Conservation (phyloP, 2,113 vertebrate species). For the Eolophus roseicapilla region DNA sequence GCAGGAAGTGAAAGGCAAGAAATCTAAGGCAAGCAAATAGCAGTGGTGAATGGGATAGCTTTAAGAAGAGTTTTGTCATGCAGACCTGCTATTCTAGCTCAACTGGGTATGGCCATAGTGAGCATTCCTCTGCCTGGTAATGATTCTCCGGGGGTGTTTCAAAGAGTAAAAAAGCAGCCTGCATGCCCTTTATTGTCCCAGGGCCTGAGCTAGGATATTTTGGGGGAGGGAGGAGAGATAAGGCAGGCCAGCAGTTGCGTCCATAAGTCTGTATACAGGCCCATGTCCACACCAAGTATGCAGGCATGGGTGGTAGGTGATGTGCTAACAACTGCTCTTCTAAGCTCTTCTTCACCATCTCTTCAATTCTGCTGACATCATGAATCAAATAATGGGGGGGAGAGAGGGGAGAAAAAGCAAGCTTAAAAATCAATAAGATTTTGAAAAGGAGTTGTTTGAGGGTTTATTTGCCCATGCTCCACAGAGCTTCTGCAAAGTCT, state of each 20-base stretch:
- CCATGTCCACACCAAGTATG: neutral
- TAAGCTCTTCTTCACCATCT: neutral
- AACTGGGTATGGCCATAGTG: slow-evolving; percentile 56
- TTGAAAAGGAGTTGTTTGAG: neutral
- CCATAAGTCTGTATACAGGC: neutral
- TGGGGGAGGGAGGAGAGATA: slow-evolving; percentile 34
- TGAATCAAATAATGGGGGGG: neutral
- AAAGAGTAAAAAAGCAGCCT: slow-evolving; percentile 61
- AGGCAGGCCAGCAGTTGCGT: neutral
- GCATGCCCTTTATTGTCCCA: slow-evolving; percentile 56
- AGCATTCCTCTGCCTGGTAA: slow-evolving; percentile 62
- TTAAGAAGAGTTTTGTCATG: slow-evolving; percentile 61
- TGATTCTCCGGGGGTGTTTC: slow-evolving; percentile 62
- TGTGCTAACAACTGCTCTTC: slow-evolving; percentile 28
- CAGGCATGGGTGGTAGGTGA: slow-evolving; percentile 27
- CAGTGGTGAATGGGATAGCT: slow-evolving; percentile 23
- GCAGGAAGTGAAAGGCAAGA: slow-evolving; percentile 48
- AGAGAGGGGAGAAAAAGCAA: neutral
- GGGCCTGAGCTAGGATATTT: slow-evolving; percentile 50
- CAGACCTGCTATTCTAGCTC: slow-evolving; percentile 53
- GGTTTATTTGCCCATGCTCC: neutral
- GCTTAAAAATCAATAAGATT: neutral
- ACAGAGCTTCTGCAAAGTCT: neutral
- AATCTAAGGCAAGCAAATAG: slow-evolving; percentile 48
- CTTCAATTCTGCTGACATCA: neutral